Evolutionary conservation across 2,888 invertebrate species (phyloP).

Genomic region (Mimachlamys varia): DNA sequence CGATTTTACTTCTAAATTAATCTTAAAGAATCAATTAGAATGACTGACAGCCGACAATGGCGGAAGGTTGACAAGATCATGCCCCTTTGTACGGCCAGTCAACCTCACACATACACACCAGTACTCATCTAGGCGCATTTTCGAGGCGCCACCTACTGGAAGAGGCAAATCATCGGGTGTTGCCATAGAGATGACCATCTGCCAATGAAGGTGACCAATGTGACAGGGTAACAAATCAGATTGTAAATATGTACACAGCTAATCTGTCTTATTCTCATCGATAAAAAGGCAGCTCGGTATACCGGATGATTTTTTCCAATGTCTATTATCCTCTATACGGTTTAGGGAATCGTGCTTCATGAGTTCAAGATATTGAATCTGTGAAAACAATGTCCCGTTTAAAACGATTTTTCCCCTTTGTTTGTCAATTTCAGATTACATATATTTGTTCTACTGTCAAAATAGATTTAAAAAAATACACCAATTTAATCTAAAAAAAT

Average conservation of each 20-base stretch:
- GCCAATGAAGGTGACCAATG: neutral
- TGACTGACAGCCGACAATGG: constrained; percentile 19
- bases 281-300: neutral
- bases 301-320: neutral
- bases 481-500: no score
- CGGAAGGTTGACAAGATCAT: neutral
- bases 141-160: neutral
- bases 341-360: no score
- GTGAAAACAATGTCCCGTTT: no score
- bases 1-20: constrained; percentile 21
- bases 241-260: constrained; percentile 31
- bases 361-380: no score
- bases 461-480: no score
- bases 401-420: no score
- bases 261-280: neutral
- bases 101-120: neutral
- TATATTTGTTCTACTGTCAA: no score
- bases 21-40: constrained; percentile 22
- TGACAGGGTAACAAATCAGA: neutral
- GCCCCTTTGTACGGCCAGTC: constrained; percentile 4
- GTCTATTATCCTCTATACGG: no score
- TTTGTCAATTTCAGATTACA: no score
- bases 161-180: neutral
- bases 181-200: neutral
- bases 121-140: neutral